Conservation (phyloP, 1,140 invertebrate genomes). For the Dryas iulia region DNA sequence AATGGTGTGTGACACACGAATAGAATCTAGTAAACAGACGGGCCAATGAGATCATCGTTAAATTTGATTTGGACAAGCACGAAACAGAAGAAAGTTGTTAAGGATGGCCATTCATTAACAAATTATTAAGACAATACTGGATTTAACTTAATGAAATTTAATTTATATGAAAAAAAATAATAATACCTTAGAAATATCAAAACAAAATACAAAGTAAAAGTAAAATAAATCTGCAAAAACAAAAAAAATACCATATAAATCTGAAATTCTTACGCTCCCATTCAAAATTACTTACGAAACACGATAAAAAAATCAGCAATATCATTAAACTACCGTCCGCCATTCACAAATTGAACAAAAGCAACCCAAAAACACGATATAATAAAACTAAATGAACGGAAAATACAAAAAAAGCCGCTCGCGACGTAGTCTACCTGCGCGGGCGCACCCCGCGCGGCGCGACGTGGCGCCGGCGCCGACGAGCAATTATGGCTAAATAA, state of each 20-base stretch:
- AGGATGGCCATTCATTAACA: constrained; percentile 8
- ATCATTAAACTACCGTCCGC: constrained; percentile 24
- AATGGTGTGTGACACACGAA: constrained; percentile 49
- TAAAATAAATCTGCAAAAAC: background rate
- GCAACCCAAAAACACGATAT: constrained; percentile 63
- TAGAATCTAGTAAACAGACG: constrained; percentile 42
- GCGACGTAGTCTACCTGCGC: constrained; percentile 66
- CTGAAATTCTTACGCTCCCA: background rate
- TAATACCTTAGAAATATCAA: background rate
- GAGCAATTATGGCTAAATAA: constrained; percentile 79
- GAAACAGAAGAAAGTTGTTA: constrained; percentile 28
- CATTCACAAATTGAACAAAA: constrained; percentile 74
- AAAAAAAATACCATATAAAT: background rate
- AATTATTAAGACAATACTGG: background rate
- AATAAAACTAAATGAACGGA: constrained; percentile 51
- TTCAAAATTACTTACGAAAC: background rate
- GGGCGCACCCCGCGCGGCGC: constrained; percentile 55
- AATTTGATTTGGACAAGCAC: constrained; percentile 35
- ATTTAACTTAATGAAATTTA: too few relatives aligned
- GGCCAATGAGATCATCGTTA: constrained; percentile 51
- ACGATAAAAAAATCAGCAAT: background rate
- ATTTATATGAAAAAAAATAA: background rate
- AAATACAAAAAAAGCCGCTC: constrained; percentile 59
- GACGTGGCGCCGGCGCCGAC: constrained; percentile 74
- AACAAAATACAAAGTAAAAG: background rate